Evolutionary conservation across 2,113 vertebrate species (phyloP).

Genomic region (Cyprinodon tularosa): DNA sequence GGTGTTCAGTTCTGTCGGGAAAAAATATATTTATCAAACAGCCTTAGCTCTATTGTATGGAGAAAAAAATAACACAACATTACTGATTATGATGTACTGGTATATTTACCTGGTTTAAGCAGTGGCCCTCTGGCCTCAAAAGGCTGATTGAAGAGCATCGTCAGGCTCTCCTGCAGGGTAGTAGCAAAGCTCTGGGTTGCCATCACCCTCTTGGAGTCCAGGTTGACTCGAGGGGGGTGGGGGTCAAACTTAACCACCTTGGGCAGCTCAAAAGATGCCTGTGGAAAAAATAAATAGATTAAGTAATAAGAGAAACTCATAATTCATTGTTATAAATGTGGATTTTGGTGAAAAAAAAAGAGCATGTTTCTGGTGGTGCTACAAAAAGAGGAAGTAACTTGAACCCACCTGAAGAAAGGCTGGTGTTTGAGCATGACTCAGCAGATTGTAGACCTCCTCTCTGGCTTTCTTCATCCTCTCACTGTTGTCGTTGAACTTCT

Average conservation of each 20-base stretch:
- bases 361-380: background rate
- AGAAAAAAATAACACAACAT: background rate
- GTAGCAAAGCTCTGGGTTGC: conserved; percentile 44
- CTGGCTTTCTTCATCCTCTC: conserved; percentile 74
- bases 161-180: conserved; percentile 62
- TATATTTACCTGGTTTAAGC: conserved; percentile 58
- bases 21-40: background rate
- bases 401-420: conserved; percentile 86
- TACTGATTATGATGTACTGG: background rate
- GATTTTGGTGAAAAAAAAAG: background rate
- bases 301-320: background rate
- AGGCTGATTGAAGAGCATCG: conserved; percentile 54
- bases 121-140: conserved; percentile 54
- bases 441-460: conserved; percentile 72
- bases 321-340: background rate
- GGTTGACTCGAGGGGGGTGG: conserved; percentile 50
- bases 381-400: background rate
- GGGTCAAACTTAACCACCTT: conserved; percentile 62
- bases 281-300: background rate
- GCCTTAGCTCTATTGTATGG: background rate
- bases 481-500: conserved; percentile 78
- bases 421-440: conserved; percentile 76
- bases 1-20: conserved; percentile 14
- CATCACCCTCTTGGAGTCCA: conserved; percentile 67
- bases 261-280: conserved; percentile 68